Conservation (phyloP, 2,888 invertebrate species). For the Microplitis deprimator region DNA sequence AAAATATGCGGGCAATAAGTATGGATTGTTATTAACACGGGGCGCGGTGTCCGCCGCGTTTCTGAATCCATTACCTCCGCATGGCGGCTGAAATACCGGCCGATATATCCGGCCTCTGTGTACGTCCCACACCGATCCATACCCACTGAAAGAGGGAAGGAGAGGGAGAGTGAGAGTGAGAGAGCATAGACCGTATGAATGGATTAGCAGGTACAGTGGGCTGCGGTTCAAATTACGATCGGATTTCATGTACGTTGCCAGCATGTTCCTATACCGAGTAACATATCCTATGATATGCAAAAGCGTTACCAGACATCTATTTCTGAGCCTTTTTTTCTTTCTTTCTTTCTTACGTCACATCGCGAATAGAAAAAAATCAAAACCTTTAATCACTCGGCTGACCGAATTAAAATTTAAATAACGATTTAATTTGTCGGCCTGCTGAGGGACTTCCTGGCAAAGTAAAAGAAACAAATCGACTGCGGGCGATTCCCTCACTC, state of each 20-base stretch:
- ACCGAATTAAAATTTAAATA: no score
- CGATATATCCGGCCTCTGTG: constrained; percentile 68
- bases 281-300: constrained; percentile 20
- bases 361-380: not conserved
- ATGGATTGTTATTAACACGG: constrained; percentile 72
- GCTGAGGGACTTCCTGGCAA: not conserved
- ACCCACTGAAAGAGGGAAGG: constrained; percentile 37
- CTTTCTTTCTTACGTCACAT: not conserved
- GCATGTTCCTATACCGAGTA: constrained; percentile 13
- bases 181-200: constrained; percentile 64
- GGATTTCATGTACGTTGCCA: constrained; percentile 61
- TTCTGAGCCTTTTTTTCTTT: not conserved
- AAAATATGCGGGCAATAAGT: constrained; percentile 72
- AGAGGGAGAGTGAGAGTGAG: constrained; percentile 27
- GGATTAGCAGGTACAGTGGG: constrained; percentile 67
- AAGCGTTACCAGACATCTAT: constrained; percentile 23
- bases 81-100: constrained; percentile 72
- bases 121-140: constrained; percentile 42
- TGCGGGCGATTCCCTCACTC: constrained; percentile 10
- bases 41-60: constrained; percentile 71
- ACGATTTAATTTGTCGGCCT: no score
- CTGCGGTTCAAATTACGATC: constrained; percentile 68
- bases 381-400: no score
- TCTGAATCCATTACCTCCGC: constrained; percentile 72
- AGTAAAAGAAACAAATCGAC: constrained; percentile 11